Percentiles rank a stretch among this genome's conserved stretches.
Conservation (phyloP, 2,888 invertebrate species). For the Agrotis segetum region DNA sequence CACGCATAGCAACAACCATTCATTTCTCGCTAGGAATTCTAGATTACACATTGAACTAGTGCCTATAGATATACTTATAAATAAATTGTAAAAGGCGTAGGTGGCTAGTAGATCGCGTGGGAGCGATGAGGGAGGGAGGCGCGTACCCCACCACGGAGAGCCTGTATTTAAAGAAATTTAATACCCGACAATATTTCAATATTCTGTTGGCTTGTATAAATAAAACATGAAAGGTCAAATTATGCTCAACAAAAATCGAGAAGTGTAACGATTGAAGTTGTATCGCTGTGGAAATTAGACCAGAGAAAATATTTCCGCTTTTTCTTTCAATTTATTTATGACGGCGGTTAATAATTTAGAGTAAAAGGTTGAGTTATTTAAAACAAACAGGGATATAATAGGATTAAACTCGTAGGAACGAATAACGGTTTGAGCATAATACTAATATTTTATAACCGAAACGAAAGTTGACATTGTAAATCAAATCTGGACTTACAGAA, state of each 20-base stretch:
- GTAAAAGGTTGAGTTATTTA: conserved; percentile 34
- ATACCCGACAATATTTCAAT: conserved; percentile 56
- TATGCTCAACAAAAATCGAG: conserved; percentile 48
- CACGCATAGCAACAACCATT: conserved; percentile 51
- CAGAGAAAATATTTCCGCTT: conserved; percentile 30
- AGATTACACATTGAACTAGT: conserved; percentile 51
- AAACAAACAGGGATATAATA: conserved; percentile 20
- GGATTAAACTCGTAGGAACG: conserved; percentile 11
- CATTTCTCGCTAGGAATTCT: conserved; percentile 54
- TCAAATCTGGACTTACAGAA: background rate
- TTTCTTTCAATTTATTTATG: conserved; percentile 37
- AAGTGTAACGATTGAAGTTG: conserved; percentile 46
- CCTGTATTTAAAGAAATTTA: conserved; percentile 62
- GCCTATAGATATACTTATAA: conserved; percentile 44
- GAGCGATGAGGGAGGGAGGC: conserved; percentile 39
- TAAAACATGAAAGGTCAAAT: conserved; percentile 58
- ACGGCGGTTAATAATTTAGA: conserved; percentile 37
- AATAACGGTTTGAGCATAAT: background rate
- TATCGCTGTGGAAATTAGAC: conserved; percentile 34
- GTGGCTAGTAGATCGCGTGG: conserved; percentile 50
- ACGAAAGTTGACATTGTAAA: background rate
- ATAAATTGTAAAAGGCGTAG: conserved; percentile 61
- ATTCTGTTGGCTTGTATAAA: conserved; percentile 49
- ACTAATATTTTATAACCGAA: background rate
- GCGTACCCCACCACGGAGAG: conserved; percentile 35